Evolutionary conservation across 2,113 vertebrate species (phyloP).

Genomic region (Recurvirostra avosetta): DNA sequence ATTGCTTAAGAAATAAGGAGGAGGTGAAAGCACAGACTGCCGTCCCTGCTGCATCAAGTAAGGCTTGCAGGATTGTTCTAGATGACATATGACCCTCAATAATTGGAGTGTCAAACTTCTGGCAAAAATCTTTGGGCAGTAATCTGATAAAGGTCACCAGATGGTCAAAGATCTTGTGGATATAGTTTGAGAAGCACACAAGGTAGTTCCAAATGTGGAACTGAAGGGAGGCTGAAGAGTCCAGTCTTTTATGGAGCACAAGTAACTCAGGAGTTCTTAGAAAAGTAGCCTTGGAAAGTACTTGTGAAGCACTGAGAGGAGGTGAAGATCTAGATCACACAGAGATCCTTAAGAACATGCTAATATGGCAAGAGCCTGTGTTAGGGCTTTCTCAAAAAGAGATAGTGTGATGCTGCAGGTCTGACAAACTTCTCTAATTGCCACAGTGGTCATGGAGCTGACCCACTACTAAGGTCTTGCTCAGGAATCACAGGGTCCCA

Average conservation of each 20-base stretch:
- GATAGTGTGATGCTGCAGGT: background rate
- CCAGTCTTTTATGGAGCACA: background rate
- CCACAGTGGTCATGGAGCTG: background rate
- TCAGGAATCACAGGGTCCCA: background rate
- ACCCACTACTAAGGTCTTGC: background rate
- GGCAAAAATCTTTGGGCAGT: constrained; percentile 43
- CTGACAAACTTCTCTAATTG: background rate
- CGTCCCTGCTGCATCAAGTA: background rate
- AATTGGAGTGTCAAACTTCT: constrained; percentile 43
- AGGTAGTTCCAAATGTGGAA: constrained; percentile 7
- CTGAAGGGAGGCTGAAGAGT: background rate
- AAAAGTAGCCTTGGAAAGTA: background rate
- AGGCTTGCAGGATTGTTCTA: constrained; percentile 34
- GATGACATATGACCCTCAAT: constrained; percentile 33
- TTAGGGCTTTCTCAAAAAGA: background rate
- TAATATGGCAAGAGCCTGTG: background rate
- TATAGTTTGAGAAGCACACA: constrained; percentile 3
- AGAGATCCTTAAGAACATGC: background rate
- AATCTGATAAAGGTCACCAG: constrained; percentile 64
- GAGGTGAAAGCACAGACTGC: background rate
- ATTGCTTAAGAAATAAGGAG: background rate
- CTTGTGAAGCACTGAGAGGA: background rate
- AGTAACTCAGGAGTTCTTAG: background rate
- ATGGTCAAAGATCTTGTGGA: constrained; percentile 17
- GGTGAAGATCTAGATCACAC: background rate